Conservation (phyloP, 2,888 invertebrate genomes). For the Bembecia ichneumoniformis region DNA sequence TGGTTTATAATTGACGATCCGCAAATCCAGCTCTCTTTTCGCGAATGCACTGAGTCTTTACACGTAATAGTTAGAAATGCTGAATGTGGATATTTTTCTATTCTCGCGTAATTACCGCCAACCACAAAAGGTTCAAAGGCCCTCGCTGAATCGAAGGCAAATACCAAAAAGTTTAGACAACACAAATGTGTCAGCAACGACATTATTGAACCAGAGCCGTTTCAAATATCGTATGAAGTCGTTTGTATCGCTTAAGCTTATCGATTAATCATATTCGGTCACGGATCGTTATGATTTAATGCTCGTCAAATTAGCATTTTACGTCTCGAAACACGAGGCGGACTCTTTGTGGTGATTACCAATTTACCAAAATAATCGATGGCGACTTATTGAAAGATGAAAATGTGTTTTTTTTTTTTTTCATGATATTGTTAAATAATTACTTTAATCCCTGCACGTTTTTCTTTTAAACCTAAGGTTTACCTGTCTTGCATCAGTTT, state of each 20-base stretch:
- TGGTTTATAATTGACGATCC: slow-evolving; percentile 29
- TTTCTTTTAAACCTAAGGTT: no score
- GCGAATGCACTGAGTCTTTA: neutral
- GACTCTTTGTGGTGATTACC: neutral
- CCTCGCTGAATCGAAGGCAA: neutral
- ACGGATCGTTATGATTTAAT: slow-evolving; percentile 2
- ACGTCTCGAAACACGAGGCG: neutral
- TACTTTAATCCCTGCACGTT: no score
- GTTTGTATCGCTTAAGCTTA: neutral
- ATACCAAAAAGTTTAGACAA: neutral
- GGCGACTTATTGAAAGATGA: neutral
- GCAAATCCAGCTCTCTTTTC: slow-evolving; percentile 12
- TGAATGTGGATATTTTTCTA: slow-evolving; percentile 20
- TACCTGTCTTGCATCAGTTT: no score
- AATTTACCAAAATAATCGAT: neutral
- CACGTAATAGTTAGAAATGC: slow-evolving; percentile 13
- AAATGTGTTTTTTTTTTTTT: no score
- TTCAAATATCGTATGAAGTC: neutral
- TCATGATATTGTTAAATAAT: no score
- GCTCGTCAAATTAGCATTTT: slow-evolving; percentile 1
- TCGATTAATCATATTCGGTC: slow-evolving; percentile 4
- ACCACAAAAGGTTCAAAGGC: slow-evolving; percentile 14
- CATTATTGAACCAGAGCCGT: neutral
- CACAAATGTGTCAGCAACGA: neutral
- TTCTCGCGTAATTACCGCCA: slow-evolving; percentile 11